Evolutionary conservation across 2,888 invertebrate species (phyloP).

Genomic region (Alitta virens): DNA sequence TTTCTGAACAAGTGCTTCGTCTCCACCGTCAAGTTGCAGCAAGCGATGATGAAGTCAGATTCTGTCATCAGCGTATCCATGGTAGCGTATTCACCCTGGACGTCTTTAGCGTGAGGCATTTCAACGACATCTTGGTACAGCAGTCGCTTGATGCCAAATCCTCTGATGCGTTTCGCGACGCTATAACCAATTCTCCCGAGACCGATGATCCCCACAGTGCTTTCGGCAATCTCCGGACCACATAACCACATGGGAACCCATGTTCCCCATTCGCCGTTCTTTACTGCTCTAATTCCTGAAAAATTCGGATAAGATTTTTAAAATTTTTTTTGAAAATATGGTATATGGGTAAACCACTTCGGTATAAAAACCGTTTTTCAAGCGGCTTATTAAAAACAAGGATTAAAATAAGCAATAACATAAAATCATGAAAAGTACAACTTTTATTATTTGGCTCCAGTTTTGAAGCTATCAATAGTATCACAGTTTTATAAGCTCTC

Average conservation of each 20-base stretch:
- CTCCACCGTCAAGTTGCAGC: constrained; percentile 75
- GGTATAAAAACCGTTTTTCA: too few species aligned
- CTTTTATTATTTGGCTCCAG: too few species aligned
- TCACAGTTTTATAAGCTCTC: too few species aligned
- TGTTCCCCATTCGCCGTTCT: constrained; percentile 77
- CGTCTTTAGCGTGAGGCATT: constrained; percentile 9
- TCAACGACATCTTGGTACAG: constrained; percentile 62
- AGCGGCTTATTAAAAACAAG: too few species aligned
- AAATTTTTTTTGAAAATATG: too few species aligned
- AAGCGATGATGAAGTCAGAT: constrained; percentile 85
- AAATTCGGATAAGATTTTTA: too few species aligned
- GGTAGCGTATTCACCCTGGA: neutral
- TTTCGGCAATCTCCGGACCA: constrained; percentile 76
- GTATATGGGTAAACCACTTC: too few species aligned
- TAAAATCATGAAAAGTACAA: too few species aligned
- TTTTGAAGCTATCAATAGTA: too few species aligned
- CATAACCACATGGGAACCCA: constrained; percentile 92
- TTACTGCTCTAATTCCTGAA: constrained; percentile 46
- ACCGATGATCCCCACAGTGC: constrained; percentile 66
- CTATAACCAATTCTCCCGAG: constrained; percentile 63
- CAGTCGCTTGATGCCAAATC: constrained; percentile 73
- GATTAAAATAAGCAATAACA: too few species aligned
- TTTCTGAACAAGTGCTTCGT: constrained; percentile 78
- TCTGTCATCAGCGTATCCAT: constrained; percentile 64
- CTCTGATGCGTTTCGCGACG: constrained; percentile 72